Base-by-base conservation (phyloP, 1,140 invertebrate genomes). In the Papilio machaon region DNA sequence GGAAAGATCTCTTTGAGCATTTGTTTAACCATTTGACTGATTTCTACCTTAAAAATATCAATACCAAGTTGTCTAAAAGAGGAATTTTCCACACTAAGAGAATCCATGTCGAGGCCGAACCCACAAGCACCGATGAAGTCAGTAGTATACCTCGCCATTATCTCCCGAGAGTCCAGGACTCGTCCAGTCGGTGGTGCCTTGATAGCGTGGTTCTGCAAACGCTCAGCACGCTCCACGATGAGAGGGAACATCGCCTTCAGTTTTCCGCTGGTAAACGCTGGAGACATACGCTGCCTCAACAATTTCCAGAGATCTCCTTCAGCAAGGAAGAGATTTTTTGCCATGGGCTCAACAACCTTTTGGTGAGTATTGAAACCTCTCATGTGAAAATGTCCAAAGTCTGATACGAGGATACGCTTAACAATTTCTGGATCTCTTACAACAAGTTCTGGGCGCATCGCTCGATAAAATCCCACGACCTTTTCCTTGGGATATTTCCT, bases 221-320 rank as follows among this genome's bases (percentile, higher is more conserved):
- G 60, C 60, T 23, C 23, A 30, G 60, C 60, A 0, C 60, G 82
- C 30, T 85, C 85, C 19, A 82, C 80, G 7, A 91, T 84, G 1
- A 84, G 82, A 4, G 82, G 79, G 46, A 95, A 94, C 91, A 95
- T 95, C 1, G 81, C 70, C 54, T 19, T 58, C 17, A 58, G n/a
- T 9, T 54, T 54, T 7, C 52, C 52, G 5, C 52, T 54, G 15
- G 94, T 95, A 82, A 96, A 96, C 10, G 94, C 94, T 0, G 95
- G 95, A 0, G 90, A 92, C 2, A 96, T 80, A 82, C 95, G 95
- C 2, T 90, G 83, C 19, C 58, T 23, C 49, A 76, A 19, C 19
- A 76, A 8, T 8, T 47, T 46, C 74, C 74, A 76, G 11, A 76
- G 23, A n/a, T 76, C 74, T 10, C 74, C 74, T 11, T 76, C 74